A percentile compares a stretch with the other conserved stretches of the same genome.
These are phyloP conservation scores for Mystacides longicornis DNA, from an alignment of 2,888 invertebrate genomes.

Conservation along the genomic window DNA sequence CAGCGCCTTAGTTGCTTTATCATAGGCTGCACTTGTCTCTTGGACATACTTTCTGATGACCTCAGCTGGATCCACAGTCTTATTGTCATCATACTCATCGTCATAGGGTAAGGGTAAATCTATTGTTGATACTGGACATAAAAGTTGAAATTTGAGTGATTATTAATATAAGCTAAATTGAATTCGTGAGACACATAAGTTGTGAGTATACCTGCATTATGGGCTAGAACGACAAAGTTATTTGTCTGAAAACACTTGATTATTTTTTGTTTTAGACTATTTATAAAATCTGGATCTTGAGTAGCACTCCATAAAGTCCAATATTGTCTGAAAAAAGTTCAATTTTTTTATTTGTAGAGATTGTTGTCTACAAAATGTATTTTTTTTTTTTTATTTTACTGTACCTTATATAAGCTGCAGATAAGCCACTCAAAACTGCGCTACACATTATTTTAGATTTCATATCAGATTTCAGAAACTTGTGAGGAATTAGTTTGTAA, in stretches of 20 bases:
- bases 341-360: not conserved
- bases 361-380: too few relatives aligned
- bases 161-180: too few relatives aligned
- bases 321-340: not conserved
- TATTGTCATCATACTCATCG: not conserved
- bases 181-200: too few relatives aligned
- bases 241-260: not conserved
- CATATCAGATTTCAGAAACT: not conserved
- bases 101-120: not conserved
- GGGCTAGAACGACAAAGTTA: not conserved
- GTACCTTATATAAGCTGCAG: not conserved
- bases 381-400: too few relatives aligned
- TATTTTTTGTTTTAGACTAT: not conserved
- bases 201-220: not conserved
- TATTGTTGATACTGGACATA: not conserved
- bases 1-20: not conserved
- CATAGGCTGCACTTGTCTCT: not conserved
- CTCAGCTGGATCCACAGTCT: not conserved
- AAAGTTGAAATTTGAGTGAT: too few relatives aligned
- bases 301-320: not conserved
- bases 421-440: not conserved
- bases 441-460: not conserved
- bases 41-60: not conserved
- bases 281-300: not conserved
- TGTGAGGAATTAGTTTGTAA: not conserved